A percentile compares a stretch with the other conserved stretches of the same genome.
Conservation (phyloP, 2,888 invertebrate genomes). For the Zaprionus bogoriensis region DNA sequence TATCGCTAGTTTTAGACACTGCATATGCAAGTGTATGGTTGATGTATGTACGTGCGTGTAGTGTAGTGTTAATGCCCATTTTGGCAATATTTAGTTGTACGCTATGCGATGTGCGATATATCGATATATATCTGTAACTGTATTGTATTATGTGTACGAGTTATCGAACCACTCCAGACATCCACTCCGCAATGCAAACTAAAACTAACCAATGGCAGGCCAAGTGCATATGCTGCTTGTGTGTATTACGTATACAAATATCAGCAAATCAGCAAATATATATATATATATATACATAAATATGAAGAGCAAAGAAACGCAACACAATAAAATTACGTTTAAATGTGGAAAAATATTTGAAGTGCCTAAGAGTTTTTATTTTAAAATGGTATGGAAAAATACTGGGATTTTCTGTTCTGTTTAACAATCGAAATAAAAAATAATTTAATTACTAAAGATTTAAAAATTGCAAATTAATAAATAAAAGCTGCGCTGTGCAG, state of each 20-base stretch:
- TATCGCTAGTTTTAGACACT: constrained; percentile 62
- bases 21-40: constrained; percentile 37
- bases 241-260: constrained; percentile 39
- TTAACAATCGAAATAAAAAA: too few relatives aligned
- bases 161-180: constrained; percentile 13
- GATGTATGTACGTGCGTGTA: constrained; percentile 29
- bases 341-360: constrained; percentile 52
- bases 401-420: too few relatives aligned
- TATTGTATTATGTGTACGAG: constrained; percentile 48
- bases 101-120: too few relatives aligned
- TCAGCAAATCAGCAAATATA: constrained; percentile 38
- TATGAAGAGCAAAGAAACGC: constrained; percentile 24
- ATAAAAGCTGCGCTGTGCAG: too few relatives aligned
- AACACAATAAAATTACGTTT: constrained; percentile 65
- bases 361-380: neutral
- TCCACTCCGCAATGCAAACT: constrained; percentile 23
- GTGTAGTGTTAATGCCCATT: constrained; percentile 49
- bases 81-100: constrained; percentile 58
- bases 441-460: neutral
- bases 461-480: too few relatives aligned
- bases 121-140: constrained; percentile 41
- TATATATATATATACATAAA: constrained; percentile 35
- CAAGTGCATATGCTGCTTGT: constrained; percentile 12
- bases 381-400: neutral
- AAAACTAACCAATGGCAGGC: constrained; percentile 32